Evolutionary conservation across 2,113 vertebrate species (phyloP).

Genomic region (Petrocephalus zakoni): DNA sequence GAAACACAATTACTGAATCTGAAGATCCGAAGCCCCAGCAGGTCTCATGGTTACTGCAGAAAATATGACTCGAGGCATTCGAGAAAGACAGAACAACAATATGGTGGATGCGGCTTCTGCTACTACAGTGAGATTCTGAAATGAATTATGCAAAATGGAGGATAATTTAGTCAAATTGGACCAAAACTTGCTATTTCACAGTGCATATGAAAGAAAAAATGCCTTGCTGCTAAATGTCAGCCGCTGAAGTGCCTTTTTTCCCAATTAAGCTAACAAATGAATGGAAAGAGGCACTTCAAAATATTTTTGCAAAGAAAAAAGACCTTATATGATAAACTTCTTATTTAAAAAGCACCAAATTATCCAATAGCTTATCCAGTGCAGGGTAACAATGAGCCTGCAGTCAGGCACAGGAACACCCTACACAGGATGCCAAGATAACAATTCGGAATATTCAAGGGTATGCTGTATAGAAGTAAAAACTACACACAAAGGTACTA

Average conservation of each 20-base stretch:
- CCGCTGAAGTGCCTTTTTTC: background rate
- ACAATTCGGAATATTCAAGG: background rate
- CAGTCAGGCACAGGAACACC: background rate
- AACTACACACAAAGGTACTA: background rate
- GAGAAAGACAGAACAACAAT: background rate
- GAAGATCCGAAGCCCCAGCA: background rate
- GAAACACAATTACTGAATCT: background rate
- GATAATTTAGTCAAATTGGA: background rate
- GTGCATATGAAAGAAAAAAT: background rate
- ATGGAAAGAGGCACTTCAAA: background rate
- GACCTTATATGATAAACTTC: background rate
- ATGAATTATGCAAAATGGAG: background rate
- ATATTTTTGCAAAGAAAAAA: background rate
- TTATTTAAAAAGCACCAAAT: background rate
- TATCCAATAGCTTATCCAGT: background rate
- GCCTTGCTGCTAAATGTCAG: background rate
- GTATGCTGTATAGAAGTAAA: background rate
- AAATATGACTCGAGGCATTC: background rate
- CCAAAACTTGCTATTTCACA: background rate
- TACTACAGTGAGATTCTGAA: background rate
- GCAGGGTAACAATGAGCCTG: background rate
- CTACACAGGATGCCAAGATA: background rate
- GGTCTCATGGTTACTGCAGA: background rate
- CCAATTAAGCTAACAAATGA: background rate
- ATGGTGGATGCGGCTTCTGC: background rate